phyloP scores from a whole-genome alignment of 1,140 invertebrate species.

The Andricus grossulariae region DNA sequence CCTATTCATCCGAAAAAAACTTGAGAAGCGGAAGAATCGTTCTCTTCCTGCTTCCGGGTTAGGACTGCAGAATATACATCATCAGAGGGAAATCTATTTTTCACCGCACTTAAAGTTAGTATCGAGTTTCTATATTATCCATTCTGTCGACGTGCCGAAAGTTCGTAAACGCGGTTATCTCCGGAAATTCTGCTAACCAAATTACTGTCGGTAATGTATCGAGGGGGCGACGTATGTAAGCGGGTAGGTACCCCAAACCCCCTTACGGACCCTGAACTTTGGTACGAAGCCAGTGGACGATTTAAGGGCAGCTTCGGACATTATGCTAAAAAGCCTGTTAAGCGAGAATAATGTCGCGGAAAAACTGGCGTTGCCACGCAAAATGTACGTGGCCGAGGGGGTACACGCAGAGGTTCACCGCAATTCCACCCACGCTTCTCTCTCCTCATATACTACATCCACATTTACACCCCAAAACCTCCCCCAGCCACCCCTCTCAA shows the following conservation, averaged over 20 bases:
- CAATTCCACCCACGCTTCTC: conserved; percentile 62
- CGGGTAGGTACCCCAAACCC: background rate
- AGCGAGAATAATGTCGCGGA: conserved; percentile 56
- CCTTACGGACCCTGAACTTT: background rate
- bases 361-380: conserved; percentile 58
- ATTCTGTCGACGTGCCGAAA: conserved; percentile 48
- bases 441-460: conserved; percentile 40
- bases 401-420: conserved; percentile 67
- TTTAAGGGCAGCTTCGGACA: background rate
- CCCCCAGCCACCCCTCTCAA: conserved; percentile 43
- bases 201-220: conserved; percentile 68
- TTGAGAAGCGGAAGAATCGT: background rate
- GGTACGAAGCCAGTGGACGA: background rate
- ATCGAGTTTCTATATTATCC: conserved; percentile 33
- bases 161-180: conserved; percentile 62
- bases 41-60: background rate
- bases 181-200: conserved; percentile 38
- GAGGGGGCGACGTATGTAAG: conserved; percentile 42
- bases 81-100: background rate
- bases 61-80: background rate
- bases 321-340: conserved; percentile 50
- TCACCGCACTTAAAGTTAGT: background rate
- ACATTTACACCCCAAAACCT: conserved; percentile 33
- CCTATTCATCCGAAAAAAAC: no score
- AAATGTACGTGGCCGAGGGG: conserved; percentile 56